Conservation (phyloP, 2,797 vertebrate genomes). For the Leucoraja ocellata region DNA sequence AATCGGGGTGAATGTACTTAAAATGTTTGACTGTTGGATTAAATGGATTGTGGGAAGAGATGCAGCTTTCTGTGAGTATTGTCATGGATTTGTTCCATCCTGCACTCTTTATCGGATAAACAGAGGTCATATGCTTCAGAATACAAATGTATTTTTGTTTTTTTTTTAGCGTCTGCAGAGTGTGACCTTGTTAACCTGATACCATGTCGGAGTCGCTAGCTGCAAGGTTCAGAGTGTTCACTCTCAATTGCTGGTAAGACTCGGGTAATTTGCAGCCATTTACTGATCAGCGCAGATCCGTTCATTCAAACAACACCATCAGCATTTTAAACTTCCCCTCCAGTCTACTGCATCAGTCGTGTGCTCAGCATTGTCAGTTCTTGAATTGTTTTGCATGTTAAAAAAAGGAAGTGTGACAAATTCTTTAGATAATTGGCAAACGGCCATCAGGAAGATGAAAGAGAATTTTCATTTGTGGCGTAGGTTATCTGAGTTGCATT, state of each 20-base stretch:
- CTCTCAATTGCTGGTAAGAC: conserved; percentile 35
- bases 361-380: not conserved
- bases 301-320: not conserved
- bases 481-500: not conserved
- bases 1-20: not conserved
- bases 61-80: not conserved
- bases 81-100: not conserved
- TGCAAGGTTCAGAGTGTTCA: conserved; percentile 34
- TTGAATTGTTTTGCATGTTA: not conserved
- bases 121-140: not conserved
- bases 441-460: not conserved
- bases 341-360: not conserved
- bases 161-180: not conserved
- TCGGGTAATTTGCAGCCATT: not conserved
- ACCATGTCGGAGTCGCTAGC: not conserved
- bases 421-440: not conserved
- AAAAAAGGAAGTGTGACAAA: not conserved
- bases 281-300: no score
- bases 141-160: not conserved
- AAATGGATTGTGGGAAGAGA: not conserved
- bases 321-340: not conserved
- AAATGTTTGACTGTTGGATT: not conserved
- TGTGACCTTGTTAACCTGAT: not conserved
- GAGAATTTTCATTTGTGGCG: not conserved
- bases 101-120: not conserved